Evolutionary conservation across 1,140 invertebrate species (phyloP), one percentile per base, ranked within the genome.

Genomic region (Cyrtorhinus lividipennis): DNA sequence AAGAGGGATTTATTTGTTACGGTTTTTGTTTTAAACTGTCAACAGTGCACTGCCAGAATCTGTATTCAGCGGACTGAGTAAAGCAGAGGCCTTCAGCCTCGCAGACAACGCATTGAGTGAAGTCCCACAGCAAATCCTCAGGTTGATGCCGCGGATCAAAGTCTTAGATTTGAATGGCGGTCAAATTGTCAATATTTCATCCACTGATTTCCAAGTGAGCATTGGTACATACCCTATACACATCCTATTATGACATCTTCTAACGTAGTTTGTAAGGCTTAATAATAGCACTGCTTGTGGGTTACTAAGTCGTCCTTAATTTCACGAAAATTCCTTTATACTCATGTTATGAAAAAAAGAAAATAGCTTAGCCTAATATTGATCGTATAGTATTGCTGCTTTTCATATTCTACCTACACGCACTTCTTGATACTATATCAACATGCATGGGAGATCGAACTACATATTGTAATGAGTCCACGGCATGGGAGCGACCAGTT

Each of bases 81-180:
- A 81, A 67, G 80, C 84, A 59, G 81, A 82, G 65, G 86, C 80
- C 73, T 77, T 88, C 65, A 86, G 85, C 67, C 73, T 89, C 60
- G 80, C 84, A 1, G 85, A 88, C 72, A 89, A 88, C 70, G 77
- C 78, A 56, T 73, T 90, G 22, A 75, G 79, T 3, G 77, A 80
- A 64, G 80, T 90, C 73, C 87, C 87, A 12, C 77, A 80, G 24
- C 78, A 84, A 63, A 79, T 86, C 26, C 75, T 88, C 15, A 77
- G 79, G 45, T 83, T 86, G 71, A 78, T 88, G 71, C 82, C 86
- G 0, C 77, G 81, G 53, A 74, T 89, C 20, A 79, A 80, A 68
- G 87, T 86, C 0, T 71, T 88, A 24, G 86, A 88, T 72, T 73
- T 90, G 15, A 83, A 83, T 59, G 77, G 85, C 61, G 83, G 84